A percentile compares a stretch with the other conserved stretches of the same genome.
Evolutionary conservation across 2,113 vertebrate genomes (phyloP).

Genomic region (Oreochromis aureus): DNA sequence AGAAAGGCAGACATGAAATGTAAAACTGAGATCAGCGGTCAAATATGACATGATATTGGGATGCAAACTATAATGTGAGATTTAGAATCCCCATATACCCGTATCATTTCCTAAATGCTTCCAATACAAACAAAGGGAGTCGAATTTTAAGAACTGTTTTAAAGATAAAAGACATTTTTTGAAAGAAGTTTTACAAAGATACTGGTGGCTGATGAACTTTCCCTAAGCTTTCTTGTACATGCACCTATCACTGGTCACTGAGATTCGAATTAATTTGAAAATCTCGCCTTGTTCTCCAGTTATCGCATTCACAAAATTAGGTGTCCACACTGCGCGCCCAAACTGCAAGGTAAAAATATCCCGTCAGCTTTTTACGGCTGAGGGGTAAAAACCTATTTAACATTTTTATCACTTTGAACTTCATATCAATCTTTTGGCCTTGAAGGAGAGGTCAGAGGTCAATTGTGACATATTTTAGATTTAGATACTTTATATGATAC

Average conservation of each 20-base stretch:
- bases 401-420: not conserved
- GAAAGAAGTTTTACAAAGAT: not conserved
- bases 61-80: not conserved
- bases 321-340: rapidly evolving
- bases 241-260: not conserved
- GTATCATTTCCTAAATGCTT: not conserved
- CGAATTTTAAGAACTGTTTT: not conserved
- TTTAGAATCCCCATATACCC: not conserved
- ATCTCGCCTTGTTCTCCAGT: not conserved
- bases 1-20: not conserved
- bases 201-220: not conserved
- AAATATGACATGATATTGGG: not conserved
- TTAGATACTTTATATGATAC: not conserved
- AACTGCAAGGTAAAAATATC: not conserved
- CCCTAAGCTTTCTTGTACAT: not conserved
- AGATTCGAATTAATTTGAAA: not conserved
- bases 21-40: not conserved
- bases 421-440: not conserved
- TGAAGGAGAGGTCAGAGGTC: not conserved
- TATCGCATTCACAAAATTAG: not conserved
- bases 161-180: not conserved
- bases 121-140: not conserved
- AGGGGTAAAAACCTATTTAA: not conserved
- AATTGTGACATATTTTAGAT: not conserved
- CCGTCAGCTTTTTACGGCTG: not conserved